A percentile compares a stretch with the other conserved stretches of the same genome.
Evolutionary conservation across 2,113 vertebrate genomes (phyloP).

Genomic region (Phalacrocorax carbo): DNA sequence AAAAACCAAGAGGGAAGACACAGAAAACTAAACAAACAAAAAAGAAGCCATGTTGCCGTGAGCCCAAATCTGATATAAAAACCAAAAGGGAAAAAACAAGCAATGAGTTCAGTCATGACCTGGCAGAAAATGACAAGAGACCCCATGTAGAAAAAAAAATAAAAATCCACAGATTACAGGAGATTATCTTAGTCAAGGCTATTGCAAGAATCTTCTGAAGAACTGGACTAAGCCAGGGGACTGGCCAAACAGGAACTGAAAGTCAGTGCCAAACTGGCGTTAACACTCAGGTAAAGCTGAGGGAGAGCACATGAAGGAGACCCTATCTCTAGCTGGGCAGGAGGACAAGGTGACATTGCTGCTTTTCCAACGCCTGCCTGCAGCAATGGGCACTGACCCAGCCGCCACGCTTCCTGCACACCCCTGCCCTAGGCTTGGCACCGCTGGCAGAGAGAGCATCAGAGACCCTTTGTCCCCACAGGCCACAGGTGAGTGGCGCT

Average conservation of each 20-base stretch:
- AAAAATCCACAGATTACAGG: neutral
- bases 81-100: neutral
- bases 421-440: neutral
- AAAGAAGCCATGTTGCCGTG: neutral
- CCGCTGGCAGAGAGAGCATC: neutral
- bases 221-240: neutral
- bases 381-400: neutral
- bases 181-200: neutral
- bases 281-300: neutral
- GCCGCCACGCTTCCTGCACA: neutral
- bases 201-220: neutral
- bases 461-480: neutral
- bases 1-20: neutral
- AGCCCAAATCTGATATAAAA: neutral
- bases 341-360: neutral
- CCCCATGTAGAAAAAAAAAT: neutral
- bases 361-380: neutral
- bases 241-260: neutral
- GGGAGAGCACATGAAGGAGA: neutral
- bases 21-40: neutral
- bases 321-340: neutral
- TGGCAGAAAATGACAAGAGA: neutral
- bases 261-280: neutral
- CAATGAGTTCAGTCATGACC: neutral
- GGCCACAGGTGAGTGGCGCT: neutral